Percentiles rank a stretch among this genome's conserved stretches.
phyloP scores from a whole-genome alignment of 2,113 vertebrate species.

The Actinemys pallida region DNA sequence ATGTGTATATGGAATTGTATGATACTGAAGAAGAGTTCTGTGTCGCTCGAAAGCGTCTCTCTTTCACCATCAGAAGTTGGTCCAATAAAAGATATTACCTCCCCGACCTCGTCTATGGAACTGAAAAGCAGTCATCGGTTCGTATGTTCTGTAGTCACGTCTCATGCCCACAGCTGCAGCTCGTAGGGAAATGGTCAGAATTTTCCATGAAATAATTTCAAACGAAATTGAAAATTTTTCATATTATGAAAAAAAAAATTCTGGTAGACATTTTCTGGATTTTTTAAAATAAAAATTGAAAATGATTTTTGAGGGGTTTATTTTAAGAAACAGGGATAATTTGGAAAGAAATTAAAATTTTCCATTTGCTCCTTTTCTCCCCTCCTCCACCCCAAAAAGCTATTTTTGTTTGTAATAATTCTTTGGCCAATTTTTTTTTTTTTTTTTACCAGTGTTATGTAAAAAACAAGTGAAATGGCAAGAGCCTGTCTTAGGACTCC shows the following conservation, averaged over 20 bases:
- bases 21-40: background rate
- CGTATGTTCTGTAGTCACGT: background rate
- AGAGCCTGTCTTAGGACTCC: rapidly evolving
- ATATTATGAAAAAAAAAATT: background rate
- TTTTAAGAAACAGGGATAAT: background rate
- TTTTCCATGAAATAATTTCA: background rate
- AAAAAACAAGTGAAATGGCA: background rate
- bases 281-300: background rate
- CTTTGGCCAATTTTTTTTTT: background rate
- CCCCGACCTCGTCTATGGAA: rapidly evolving
- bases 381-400: rapidly evolving
- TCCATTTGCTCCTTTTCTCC: background rate
- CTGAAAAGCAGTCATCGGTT: background rate
- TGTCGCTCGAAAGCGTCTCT: background rate
- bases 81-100: background rate
- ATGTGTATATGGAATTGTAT: background rate
- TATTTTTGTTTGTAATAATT: rapidly evolving
- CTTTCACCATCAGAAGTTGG: background rate
- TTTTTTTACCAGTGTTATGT: background rate
- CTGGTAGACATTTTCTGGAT: background rate
- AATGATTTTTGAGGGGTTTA: background rate
- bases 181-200: background rate
- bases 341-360: background rate
- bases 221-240: background rate
- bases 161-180: background rate